A percentile compares a stretch with the other conserved stretches of the same genome.
Evolutionary conservation across 92 coral and sea anemone genomes (phyloP).

Genomic region (Scolanthus callimorphus): DNA sequence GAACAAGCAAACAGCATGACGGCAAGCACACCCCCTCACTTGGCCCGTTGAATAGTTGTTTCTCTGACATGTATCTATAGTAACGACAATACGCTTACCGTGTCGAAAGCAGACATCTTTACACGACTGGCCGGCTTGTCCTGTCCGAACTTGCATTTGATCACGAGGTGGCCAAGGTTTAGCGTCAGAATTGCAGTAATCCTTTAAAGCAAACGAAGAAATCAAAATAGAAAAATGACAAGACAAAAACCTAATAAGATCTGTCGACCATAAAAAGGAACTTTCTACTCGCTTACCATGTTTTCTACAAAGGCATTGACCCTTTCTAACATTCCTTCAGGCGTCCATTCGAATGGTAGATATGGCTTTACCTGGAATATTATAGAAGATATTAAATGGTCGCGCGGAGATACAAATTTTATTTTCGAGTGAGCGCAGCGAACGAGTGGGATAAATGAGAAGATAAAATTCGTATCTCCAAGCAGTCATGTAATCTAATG

Average conservation of each 20-base stretch:
- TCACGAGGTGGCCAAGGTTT: conserved; percentile 76
- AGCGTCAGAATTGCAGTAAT: conserved; percentile 50
- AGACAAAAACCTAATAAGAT: background rate
- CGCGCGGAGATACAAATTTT: too few relatives aligned
- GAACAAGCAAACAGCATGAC: too few relatives aligned
- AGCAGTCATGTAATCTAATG: too few relatives aligned
- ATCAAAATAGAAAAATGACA: background rate
- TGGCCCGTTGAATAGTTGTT: too few relatives aligned
- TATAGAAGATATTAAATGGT: too few relatives aligned
- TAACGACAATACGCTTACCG: too few relatives aligned
- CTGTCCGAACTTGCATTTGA: conserved; percentile 41
- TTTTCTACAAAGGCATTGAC: conserved; percentile 26
- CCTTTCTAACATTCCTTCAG: conserved; percentile 62
- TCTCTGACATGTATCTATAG: too few relatives aligned
- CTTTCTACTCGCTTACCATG: conserved; percentile 22
- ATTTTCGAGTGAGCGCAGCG: too few relatives aligned
- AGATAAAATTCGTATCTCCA: too few relatives aligned
- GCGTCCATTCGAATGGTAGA: conserved; percentile 60
- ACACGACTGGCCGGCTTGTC: conserved; percentile 64
- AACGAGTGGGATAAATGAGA: too few relatives aligned
- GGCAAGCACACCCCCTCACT: too few relatives aligned
- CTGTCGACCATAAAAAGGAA: background rate
- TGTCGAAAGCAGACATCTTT: conserved; percentile 58
- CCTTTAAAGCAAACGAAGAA: conserved; percentile 20
- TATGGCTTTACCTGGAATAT: conserved; percentile 43